A percentile compares a stretch with the other conserved stretches of the same genome.
Evolutionary conservation across 2,888 invertebrate species (phyloP).

Genomic region (Troides oblongomaculatus): DNA sequence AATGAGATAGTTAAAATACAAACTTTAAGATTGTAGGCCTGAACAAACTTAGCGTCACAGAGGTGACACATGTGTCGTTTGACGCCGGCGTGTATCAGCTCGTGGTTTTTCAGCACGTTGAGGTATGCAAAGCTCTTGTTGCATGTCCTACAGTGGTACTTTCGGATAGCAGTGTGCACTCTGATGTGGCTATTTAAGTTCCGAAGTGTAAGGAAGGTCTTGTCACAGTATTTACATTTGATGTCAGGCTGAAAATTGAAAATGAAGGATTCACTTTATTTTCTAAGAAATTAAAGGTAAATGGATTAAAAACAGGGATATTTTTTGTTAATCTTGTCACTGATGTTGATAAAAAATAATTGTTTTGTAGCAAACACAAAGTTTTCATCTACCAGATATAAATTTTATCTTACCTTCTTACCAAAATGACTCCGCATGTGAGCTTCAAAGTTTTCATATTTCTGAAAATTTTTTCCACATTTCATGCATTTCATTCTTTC

Average conservation of each 20-base stretch:
- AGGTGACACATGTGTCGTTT: constrained; percentile 85
- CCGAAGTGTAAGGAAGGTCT: constrained; percentile 76
- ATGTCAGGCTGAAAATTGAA: constrained; percentile 66
- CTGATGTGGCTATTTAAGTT: constrained; percentile 81
- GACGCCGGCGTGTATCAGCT: constrained; percentile 84
- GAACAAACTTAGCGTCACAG: constrained; percentile 81
- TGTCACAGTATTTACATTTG: constrained; percentile 69
- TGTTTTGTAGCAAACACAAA: not conserved
- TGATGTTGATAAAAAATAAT: not conserved
- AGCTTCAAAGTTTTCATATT: constrained; percentile 75
- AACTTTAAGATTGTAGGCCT: constrained; percentile 71
- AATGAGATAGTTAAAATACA: not conserved
- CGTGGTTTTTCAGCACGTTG: constrained; percentile 85
- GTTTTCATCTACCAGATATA: not conserved
- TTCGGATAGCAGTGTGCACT: constrained; percentile 79
- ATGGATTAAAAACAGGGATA: no score
- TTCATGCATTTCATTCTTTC: constrained; percentile 72
- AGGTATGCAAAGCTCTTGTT: constrained; percentile 83
- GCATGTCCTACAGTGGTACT: constrained; percentile 81
- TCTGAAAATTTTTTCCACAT: constrained; percentile 71
- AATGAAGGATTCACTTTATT: no score
- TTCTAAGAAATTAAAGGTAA: no score
- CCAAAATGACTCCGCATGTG: constrained; percentile 76
- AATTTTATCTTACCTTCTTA: constrained; percentile 57
- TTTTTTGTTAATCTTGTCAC: not conserved